Conservation (phyloP, 2,888 invertebrate species). For the Strigamia maritima region DNA sequence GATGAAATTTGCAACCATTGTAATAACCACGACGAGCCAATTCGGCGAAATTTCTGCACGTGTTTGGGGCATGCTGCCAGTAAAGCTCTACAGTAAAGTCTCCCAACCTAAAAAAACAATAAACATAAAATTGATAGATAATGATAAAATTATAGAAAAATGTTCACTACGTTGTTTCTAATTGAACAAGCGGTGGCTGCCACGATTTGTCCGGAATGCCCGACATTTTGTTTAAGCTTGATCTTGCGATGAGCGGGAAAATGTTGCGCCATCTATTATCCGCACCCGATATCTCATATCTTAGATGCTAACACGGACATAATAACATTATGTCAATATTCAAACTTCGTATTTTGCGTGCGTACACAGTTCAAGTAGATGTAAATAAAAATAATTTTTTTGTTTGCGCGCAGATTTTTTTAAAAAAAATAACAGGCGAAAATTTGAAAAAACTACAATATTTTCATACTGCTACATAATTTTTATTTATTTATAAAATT, state of each 20-base stretch:
- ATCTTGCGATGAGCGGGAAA: not conserved
- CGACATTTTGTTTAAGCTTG: conserved; percentile 46
- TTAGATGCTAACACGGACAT: no score
- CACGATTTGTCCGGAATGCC: conserved; percentile 84
- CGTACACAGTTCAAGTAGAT: no score
- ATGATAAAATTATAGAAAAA: conserved; percentile 47
- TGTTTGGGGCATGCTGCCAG: conserved; percentile 97
- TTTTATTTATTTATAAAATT: no score
- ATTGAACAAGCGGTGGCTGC: conserved; percentile 77
- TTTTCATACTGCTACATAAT: no score
- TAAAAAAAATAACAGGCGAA: no score
- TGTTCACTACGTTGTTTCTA: conserved; percentile 86
- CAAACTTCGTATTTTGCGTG: no score
- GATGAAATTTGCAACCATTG: conserved; percentile 91
- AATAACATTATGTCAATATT: no score
- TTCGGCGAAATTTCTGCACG: conserved; percentile 96
- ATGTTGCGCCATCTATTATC: not conserved
- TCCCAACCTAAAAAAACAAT: conserved; percentile 72
- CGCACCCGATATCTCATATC: no score
- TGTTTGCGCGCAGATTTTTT: no score
- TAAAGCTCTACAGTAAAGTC: conserved; percentile 87
- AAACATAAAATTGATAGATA: conserved; percentile 6
- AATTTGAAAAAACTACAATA: no score
- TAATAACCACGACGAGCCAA: conserved; percentile 89
- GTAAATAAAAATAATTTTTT: no score